Evolutionary conservation across 2,888 invertebrate genomes (phyloP), one percentile per base, ranked within the genome.

Genomic region (Candidula unifasciata): DNA sequence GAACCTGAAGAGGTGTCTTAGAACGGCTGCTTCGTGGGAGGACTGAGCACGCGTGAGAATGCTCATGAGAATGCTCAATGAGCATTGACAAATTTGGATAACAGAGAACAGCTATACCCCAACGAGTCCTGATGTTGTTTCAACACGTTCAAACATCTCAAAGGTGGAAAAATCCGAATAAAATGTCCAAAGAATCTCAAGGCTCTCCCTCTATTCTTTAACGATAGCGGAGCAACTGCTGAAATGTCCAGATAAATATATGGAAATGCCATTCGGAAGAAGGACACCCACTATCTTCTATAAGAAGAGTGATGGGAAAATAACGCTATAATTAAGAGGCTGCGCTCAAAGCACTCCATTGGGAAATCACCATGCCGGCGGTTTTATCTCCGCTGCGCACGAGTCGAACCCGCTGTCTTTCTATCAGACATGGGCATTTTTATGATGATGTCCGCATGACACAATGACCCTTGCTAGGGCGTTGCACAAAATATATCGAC

Each of bases 281-380:
- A n/a, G 44, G 73, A 73, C 73, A 73, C 71, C 37, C 24, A 44
- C 44, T 35, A n/a, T 27, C 73, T n/a, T 27, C 52, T 27, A 52
- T 44, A 16, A n/a, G 52, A 73, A 44, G 52, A 73, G 73, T 73
- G 73, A 73, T 73, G 73, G 27, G 52, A 73, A 73, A 73, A 73
- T 73, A 73, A 73, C 73, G 27, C 52, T 52, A 73, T 73, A 73
- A 73, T 73, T 73, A 73, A 73, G 73, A 73, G 52, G 73, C 73
- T 27, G n/a, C 27, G n/a, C 27, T n/a, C 44, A n/a, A 71, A 71
- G 73, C n/a, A 52, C 73, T 73, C 73, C 73, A 73, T 52, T 10
- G 73, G 73, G 73, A 73, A 73, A 73, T 73, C 73, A 73, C 73
- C 5, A 73, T 73, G 73, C 27, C 10, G n/a, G 73, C 73, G n/a